Base-by-base conservation (phyloP, 1,140 invertebrate genomes). In the Drosophila hydei region DNA sequence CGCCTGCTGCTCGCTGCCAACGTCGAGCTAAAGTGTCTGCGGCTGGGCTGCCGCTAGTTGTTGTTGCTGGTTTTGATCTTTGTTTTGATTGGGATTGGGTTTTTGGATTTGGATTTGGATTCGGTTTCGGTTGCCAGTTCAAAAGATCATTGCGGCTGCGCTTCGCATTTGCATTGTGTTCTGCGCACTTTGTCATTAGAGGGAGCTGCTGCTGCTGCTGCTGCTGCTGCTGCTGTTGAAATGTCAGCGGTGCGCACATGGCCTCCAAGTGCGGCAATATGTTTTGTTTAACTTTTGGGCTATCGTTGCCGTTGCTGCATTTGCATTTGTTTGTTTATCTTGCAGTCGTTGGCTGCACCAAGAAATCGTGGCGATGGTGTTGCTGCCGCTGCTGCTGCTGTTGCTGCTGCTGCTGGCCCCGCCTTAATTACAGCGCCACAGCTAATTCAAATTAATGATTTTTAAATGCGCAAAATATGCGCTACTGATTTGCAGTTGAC, bases 391-490 rank as follows among this genome's bases (percentile, higher is more conserved):
- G 45, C 4, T 54, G 23, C 19, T 30, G 23, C 7, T 30, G 40
- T 4, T 38, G 21, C 33, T 14, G 33, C 8, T 27, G 38, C 5
- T 43, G 55, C 9, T 40, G 38, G 38, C 43, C 62, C 52, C 71
- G 79, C 79, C 75, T 83, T 83, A 78, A 84, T 78, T 83, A 78
- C 54, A 51, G 43, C 43, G 45, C 56, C 63, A 54, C 18, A 52
- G 47, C 64, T 83, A 83, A 83, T 83, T 78, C 75, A 78, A 56
- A 83, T 83, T 84, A 83, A 83, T 81, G 79, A 84, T 83, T 84
- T 84, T 83, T 78, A 84, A 84, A 84, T 83, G 75, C 79, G 75
- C 79, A 54, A 83, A 78, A 83, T 78, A 77, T 65, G 61, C 71
- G 50, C 79, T 78, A 71, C 79, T 83, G 79, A 83, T 83, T 81